Evolutionary conservation across 30 jellyfish, hydroid and myxozoan genomes (phyloP), one percentile per base, ranked within the genome.

Genomic region (Hydra vulgaris): DNA sequence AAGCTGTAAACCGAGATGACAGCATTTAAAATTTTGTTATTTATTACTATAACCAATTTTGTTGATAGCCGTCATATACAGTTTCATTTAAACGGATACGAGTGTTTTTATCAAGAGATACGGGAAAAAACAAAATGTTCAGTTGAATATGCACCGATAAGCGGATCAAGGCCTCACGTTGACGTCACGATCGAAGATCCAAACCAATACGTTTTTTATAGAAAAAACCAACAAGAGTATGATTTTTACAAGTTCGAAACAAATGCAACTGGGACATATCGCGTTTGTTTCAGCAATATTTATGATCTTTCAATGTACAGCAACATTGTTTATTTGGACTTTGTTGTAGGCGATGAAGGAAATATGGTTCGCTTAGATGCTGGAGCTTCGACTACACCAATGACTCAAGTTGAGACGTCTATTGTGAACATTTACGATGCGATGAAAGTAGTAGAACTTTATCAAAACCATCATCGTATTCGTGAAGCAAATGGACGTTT

Each of bases 111-210:
- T 73, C 95, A 92, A 76, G 96, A 92, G 23, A 82, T 77, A 1
- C 19, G 27, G 17, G 78, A 80, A 7, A 95, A 95, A 25, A 89
- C 92, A 55, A 80, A 73, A 66, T 82, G 87, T 21, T 83, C 96
- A 0, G 84, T 92, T 7, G 98, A 92, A 79, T 92, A 75, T 84
- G 98, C 98, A 15, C 98, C 98, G 1, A 92, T 92, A 16, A 92
- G 95, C 74, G 98, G 98, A 70, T 92, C 98, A 0, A 82, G 88
- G 76, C 98, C 98, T 52, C 98, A 92, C 72, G 98, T 92, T 23
- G 98, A 92, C 76, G 92, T 74, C 53, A 87, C 96, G 23, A 15
- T 92, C 68, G 96, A 92, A 76, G 98, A 92, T 76, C 98, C 98
- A 23, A 92, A 82, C 26, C 95, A 89, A 69, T 69, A 55, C 67